These are phyloP conservation scores for Papilio dardanus DNA, from an alignment of 1,140 invertebrate genomes.

Conservation along the genomic window DNA sequence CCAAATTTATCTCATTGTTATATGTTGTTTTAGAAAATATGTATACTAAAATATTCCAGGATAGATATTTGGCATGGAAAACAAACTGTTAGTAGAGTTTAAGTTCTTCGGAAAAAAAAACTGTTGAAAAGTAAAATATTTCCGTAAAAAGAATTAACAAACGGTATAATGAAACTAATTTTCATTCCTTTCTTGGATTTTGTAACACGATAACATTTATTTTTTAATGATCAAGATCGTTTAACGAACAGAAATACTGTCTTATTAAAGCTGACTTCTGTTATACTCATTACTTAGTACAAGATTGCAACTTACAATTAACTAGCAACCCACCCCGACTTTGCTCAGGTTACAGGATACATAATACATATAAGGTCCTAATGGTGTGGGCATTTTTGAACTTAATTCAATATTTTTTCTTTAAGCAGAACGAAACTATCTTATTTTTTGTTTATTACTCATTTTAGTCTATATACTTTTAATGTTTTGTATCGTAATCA, in stretches of 20 bases:
- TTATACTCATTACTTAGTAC: background rate
- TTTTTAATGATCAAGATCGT: background rate
- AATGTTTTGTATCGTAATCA: too few relatives aligned
- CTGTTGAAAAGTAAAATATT: background rate
- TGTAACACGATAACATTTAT: constrained; percentile 1
- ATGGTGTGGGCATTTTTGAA: too few relatives aligned
- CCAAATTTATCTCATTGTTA: too few relatives aligned
- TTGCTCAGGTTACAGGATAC: background rate
- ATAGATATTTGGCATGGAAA: too few relatives aligned
- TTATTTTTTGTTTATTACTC: too few relatives aligned
- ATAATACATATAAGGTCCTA: too few relatives aligned
- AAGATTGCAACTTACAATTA: background rate
- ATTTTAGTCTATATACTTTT: too few relatives aligned
- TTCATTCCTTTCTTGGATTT: background rate
- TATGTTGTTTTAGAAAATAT: too few relatives aligned
- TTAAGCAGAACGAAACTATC: too few relatives aligned
- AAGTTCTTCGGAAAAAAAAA: background rate
- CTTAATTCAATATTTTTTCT: too few relatives aligned
- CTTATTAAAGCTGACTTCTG: background rate
- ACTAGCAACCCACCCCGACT: background rate
- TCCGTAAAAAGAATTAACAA: background rate
- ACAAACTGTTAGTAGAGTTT: background rate
- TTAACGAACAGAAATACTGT: background rate
- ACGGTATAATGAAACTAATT: background rate
- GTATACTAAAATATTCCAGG: too few relatives aligned